A percentile compares a stretch with the other conserved stretches of the same genome.
phyloP scores from a whole-genome alignment of 2,888 invertebrate genomes.

The Andrena marginata region DNA sequence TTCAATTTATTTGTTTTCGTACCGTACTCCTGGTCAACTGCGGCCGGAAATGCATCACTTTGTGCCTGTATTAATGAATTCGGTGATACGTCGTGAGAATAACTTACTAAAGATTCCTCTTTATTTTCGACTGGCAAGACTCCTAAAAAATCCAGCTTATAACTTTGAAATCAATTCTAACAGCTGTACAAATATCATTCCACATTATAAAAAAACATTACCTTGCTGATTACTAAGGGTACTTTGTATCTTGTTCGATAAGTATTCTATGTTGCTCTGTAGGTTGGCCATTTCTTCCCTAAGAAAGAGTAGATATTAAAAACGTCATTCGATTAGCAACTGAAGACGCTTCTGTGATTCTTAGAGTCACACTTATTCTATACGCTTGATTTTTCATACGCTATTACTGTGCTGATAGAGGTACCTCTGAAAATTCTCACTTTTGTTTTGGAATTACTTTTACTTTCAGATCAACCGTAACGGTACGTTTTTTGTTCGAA shows the following conservation, averaged over 20 bases:
- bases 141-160: slow-evolving; percentile 28
- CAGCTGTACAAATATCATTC: slow-evolving; percentile 4
- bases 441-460: slow-evolving; percentile 83
- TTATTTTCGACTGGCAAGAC: slow-evolving; percentile 22
- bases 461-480: slow-evolving; percentile 84
- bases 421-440: slow-evolving; percentile 79
- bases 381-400: slow-evolving; percentile 19
- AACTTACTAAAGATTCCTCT: slow-evolving; percentile 11
- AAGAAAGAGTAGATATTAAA: slow-evolving; percentile 72
- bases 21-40: slow-evolving; percentile 22
- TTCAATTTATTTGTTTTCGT: not conserved
- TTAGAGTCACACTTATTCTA: slow-evolving; percentile 34
- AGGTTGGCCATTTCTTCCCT: slow-evolving; percentile 93
- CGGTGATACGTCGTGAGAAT: slow-evolving; percentile 37
- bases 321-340: not conserved
- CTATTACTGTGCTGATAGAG: slow-evolving; percentile 82
- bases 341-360: slow-evolving; percentile 37
- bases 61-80: slow-evolving; percentile 29
- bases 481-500: slow-evolving; percentile 83
- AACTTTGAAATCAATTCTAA: slow-evolving; percentile 9
- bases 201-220: slow-evolving; percentile 46
- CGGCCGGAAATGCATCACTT: not conserved
- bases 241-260: slow-evolving; percentile 85
- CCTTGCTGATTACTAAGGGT: slow-evolving; percentile 76
- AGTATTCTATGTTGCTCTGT: slow-evolving; percentile 92